Base-by-base conservation (phyloP, 2,113 vertebrate species). In the Dipodomys merriami region DNA sequence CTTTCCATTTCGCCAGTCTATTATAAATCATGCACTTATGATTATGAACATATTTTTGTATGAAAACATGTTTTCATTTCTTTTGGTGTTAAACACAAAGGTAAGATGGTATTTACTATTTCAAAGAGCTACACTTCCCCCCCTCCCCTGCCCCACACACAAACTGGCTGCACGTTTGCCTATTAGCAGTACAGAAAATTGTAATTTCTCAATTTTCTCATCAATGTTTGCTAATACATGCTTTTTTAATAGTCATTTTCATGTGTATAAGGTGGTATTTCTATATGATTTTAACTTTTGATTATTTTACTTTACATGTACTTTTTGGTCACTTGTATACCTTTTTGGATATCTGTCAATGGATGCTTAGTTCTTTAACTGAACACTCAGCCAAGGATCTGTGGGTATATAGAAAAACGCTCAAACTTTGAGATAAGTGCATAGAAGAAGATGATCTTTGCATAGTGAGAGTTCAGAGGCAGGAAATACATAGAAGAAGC, bases 351-450 rank as follows among this genome's bases (percentile, higher is more conserved):
- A 94, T 76, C 62, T 68, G 2, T 73, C 20, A 65, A 19, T 29
- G 49, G 64, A 11, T 2, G 5, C 9, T 93, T 83, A 79, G 46
- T 65, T 88, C 16, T 83, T 84, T 86, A 89, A 49, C 85, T 33
- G 22, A 81, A 67, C 8, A 44, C 29, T 83, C 7, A 90, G 11
- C 25, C 29, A 84, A 80, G 30, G 7, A 77, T 57, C 39, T 89
- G 44, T 46, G 74, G 22, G 6, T 90, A 7, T 77, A 71, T 33
- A 90, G 30, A 62, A 95, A 94, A 92, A 83, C 71, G 35, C n/a
- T 68, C 2, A 90, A 39, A 57, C 69, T 82, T 44, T 60, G 44
- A 74, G 60, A 89, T 23, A 91, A 88, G 25, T 7, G 13, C 22
- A n/a, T 15, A 15, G 23, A 39, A 79, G 23, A 83, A 86, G 71